Evolutionary conservation across 2,888 invertebrate species (phyloP), one percentile per base, ranked within the genome.

Genomic region (Drosophila ustulata): DNA sequence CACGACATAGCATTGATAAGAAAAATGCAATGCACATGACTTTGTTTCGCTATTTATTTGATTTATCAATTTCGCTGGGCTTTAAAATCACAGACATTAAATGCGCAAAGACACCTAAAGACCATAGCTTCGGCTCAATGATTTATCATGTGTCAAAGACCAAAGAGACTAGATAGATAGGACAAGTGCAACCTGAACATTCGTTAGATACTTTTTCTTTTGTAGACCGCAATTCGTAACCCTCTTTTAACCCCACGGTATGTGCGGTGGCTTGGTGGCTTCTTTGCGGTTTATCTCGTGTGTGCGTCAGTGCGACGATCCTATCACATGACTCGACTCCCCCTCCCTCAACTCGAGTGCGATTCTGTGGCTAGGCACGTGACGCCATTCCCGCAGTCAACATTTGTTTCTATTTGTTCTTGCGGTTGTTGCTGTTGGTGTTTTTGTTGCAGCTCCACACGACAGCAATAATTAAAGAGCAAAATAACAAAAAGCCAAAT

Each of bases 301-400:
- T 23, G 52, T 72, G 84, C 71, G 85, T 80, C 78, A 74, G 74
- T 67, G 57, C 43, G 26, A 34, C 61, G 51, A 69, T 58, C 72
- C 76, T 51, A 80, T 83, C 83, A 89, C 89, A 89, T 84, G 89
- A 89, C 81, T 71, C 39, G 43, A 4, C 43, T 43, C 6, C 39
- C 13, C 7, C 13, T 18, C 13, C 39, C 37, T 5, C 18, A 13
- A 18, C 39, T 18, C 62, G 69, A 45, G 61, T 63, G 47, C 53
- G 65, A 71, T 58, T 79, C 66, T 73, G 63, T 73, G 6, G 7
- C 28, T 4, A 65, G 61, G 88, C 83, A 84, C 83, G 83, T 89
- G 83, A 89, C 78, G 61, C 53, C 18, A 53, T 47, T 52, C 30
- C 39, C 55, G 49, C 57, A 55, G 65, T 47, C 41, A 87, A 80